Percentiles rank a stretch among this genome's conserved stretches.
Conservation (phyloP, 2,888 invertebrate genomes). For the Mythimna vitellina region DNA sequence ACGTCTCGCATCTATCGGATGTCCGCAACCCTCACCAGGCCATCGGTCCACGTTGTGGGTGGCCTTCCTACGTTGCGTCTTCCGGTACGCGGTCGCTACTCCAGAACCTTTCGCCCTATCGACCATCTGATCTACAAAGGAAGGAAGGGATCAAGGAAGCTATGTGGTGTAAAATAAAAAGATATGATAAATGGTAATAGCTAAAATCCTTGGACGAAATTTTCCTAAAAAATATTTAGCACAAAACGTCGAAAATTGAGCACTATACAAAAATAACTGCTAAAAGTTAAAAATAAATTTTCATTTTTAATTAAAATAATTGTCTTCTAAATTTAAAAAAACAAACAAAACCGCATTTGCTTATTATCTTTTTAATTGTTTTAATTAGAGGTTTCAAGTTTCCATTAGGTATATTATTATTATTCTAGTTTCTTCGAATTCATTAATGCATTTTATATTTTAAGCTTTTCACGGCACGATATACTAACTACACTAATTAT, state of each 20-base stretch:
- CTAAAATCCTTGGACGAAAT: neutral
- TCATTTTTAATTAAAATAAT: neutral
- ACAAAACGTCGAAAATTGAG: too few species aligned
- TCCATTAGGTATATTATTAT: neutral
- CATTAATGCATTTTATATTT: neutral
- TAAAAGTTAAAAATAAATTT: neutral
- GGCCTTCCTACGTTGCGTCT: too few species aligned
- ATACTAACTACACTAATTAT: neutral
- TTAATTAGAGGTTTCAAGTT: slow-evolving; percentile 7
- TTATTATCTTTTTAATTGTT: slow-evolving; percentile 17
- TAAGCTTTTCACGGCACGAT: slow-evolving; percentile 18
- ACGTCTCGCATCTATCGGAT: too few species aligned
- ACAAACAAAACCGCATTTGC: neutral
- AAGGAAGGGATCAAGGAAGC: too few species aligned
- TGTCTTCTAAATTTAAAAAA: neutral
- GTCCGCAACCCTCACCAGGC: too few species aligned
- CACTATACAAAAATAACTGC: neutral
- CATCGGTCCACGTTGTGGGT: too few species aligned
- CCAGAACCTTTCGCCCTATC: too few species aligned
- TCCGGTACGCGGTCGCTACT: too few species aligned
- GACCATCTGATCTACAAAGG: too few species aligned
- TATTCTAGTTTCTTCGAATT: slow-evolving; percentile 22
- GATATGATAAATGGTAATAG: too few species aligned
- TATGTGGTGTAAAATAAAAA: too few species aligned
- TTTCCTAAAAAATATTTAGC: neutral